phyloP scores from a whole-genome alignment of 2,113 vertebrate species.

The Psettodes erumei region DNA sequence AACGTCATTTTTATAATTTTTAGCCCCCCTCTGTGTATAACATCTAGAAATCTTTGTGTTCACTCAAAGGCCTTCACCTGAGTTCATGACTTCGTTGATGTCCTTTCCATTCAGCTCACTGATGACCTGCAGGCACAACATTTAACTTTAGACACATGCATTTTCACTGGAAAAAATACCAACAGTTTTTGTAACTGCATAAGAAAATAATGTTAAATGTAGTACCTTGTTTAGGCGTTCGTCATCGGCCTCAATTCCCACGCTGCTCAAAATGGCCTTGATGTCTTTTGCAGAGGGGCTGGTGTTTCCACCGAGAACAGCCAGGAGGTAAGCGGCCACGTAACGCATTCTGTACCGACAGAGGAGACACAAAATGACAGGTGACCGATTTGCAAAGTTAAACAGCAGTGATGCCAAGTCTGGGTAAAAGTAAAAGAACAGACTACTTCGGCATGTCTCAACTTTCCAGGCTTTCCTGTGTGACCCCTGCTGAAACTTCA shows the following conservation, averaged over 20 bases:
- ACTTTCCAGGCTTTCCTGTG: background rate
- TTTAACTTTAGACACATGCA: background rate
- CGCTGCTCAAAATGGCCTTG: slow-evolving; percentile 85
- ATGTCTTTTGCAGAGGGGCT: slow-evolving; percentile 85
- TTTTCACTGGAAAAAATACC: background rate
- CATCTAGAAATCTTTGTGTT: background rate
- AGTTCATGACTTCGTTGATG: slow-evolving; percentile 77
- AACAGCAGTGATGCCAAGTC: background rate
- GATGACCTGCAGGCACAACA: slow-evolving; percentile 75
- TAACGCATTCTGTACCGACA: slow-evolving; percentile 86
- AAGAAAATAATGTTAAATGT: background rate
- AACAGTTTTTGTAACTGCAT: background rate
- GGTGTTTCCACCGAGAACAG: slow-evolving; percentile 85
- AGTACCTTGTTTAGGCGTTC: slow-evolving; percentile 84
- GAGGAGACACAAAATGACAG: background rate
- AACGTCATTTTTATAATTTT: background rate
- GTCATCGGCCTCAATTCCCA: slow-evolving; percentile 87
- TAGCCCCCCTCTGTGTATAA: background rate
- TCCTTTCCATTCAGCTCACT: slow-evolving; percentile 85
- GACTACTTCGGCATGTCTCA: background rate
- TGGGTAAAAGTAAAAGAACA: background rate
- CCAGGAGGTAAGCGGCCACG: slow-evolving; percentile 90
- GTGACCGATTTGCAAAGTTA: slow-evolving; percentile 1
- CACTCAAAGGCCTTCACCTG: slow-evolving; percentile 59
- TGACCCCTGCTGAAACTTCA: background rate